phyloP scores from a whole-genome alignment of 2,797 vertebrate genomes.

The Falco columbarius region DNA sequence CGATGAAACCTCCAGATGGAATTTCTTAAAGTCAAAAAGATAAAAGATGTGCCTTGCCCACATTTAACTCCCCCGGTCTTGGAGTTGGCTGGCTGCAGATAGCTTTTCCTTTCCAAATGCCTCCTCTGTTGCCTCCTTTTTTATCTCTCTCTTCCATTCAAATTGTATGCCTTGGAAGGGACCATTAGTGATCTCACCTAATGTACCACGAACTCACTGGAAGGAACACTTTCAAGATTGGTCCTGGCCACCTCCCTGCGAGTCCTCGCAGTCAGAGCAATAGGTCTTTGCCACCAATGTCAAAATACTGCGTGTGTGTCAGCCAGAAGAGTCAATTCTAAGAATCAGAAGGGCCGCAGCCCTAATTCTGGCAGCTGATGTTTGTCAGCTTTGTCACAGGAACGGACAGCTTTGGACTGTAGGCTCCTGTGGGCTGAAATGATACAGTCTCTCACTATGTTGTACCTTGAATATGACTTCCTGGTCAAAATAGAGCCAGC shows the following conservation, averaged over 20 bases:
- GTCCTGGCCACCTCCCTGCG: background rate
- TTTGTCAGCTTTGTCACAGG: background rate
- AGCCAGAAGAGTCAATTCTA: background rate
- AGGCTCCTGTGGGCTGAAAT: background rate
- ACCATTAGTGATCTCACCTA: background rate
- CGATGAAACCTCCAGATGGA: background rate
- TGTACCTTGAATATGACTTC: background rate
- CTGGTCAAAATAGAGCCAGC: background rate
- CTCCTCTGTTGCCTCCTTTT: background rate
- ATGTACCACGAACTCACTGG: background rate
- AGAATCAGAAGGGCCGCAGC: background rate
- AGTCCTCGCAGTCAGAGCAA: background rate
- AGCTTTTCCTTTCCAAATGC: background rate
- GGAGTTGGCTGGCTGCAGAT: background rate
- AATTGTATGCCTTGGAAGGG: background rate
- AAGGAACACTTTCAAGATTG: background rate
- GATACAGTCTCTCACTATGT: background rate
- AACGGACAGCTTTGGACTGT: background rate
- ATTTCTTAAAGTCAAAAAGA: conserved; percentile 13
- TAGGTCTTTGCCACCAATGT: background rate
- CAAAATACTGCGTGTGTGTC: background rate
- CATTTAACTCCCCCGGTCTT: conserved; percentile 11
- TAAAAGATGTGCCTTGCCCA: background rate
- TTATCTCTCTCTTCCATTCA: background rate
- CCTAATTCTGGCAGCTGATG: background rate